Evolutionary conservation across 2,797 vertebrate species (phyloP), one percentile per base, ranked within the genome.

Genomic region (Bradypodion ventrale): DNA sequence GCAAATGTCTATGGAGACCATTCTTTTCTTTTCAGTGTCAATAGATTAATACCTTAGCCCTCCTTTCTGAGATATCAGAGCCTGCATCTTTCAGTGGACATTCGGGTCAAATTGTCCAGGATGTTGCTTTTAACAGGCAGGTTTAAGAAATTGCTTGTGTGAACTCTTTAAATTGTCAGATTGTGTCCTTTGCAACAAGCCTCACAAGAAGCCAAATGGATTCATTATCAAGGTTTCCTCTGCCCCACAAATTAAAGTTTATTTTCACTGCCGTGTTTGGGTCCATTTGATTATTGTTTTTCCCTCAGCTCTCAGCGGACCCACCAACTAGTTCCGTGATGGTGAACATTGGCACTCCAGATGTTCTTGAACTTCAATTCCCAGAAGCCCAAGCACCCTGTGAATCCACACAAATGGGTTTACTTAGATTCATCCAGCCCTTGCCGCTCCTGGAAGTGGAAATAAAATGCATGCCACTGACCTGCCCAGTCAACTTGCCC

Each of bases 61-160:
- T 73, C 89, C 63, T 5, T 4, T 29, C 79, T 9, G 46, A 82
- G 78, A 70, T 79, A 79, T 73, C 70, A 12, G 68, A 60, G 12
- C 49, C 73, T 79, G 10, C 63, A 84, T 78, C 88, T 89, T 87
- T 5, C 1, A 82, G 16, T 1, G 15, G 40, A 60, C 27, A 75
- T 59, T 65, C 16, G 78, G 87, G 35, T 62, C 73, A 81, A 62
- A 72, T 65, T 63, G 44, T 8, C 19, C 35, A 65, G n/a, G 35
- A 19, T 9, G 0, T 60, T 75, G 73, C 74, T 84, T 78, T 59
- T 78, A 6, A 6, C 9, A 0, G 0, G 46, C 4, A 25, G 74
- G 32, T 62, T 87, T 65, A 82, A 65, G 1, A 0, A 60, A 76
- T 68, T 23, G 60, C 72, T 85, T 69, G 1, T 68, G 8, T n/a